Conservation (phyloP, 2,113 vertebrate genomes). For the Scopus umbretta region DNA sequence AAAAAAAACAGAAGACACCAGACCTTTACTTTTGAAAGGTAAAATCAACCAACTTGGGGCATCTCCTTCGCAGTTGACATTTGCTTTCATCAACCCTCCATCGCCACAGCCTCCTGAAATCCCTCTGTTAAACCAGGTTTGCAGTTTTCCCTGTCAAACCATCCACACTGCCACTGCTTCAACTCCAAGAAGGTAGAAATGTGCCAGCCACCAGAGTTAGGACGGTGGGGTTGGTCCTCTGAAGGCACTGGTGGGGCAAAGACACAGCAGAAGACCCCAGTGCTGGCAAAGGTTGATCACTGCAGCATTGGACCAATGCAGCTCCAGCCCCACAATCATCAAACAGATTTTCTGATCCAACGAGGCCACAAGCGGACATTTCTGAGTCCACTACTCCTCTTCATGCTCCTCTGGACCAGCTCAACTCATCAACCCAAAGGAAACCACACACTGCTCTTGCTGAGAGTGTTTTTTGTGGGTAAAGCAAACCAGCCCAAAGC, state of each 20-base stretch:
- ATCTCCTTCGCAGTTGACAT: rapidly evolving
- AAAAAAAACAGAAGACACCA: background rate
- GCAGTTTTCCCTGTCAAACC: background rate
- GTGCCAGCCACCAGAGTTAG: background rate
- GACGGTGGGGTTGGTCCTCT: background rate
- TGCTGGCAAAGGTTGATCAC: background rate
- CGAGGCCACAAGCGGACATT: background rate
- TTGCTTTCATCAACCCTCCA: background rate
- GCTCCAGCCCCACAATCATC: background rate
- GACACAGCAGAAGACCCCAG: background rate
- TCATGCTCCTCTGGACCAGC: background rate
- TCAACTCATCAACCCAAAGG: background rate
- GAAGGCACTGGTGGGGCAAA: background rate
- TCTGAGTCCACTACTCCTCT: background rate
- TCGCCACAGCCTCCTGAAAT: background rate
- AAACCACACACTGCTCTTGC: background rate
- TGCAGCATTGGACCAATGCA: background rate
- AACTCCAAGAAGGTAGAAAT: background rate
- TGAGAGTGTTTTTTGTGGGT: background rate
- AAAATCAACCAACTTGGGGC: background rate
- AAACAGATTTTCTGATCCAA: background rate
- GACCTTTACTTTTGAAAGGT: background rate
- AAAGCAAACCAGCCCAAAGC: background rate
- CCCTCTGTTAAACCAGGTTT: background rate
- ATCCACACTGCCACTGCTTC: background rate